Conservation (phyloP, 2,113 vertebrate species). For the Strix aluco region DNA sequence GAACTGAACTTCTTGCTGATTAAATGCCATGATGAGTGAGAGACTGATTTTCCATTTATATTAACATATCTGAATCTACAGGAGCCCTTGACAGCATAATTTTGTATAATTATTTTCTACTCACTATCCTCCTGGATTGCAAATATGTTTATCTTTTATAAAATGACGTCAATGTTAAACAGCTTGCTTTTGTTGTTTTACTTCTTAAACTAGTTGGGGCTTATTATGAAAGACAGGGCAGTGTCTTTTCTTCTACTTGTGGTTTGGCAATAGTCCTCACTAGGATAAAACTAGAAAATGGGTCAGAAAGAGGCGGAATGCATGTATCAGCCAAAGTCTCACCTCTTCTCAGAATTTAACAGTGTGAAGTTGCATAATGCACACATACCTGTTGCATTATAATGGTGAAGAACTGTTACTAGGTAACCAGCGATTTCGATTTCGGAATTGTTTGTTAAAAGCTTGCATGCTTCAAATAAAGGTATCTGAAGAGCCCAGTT, state of each 20-base stretch:
- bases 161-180: conserved; percentile 1
- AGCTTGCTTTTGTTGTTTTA: conserved; percentile 22
- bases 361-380: conserved; percentile 18
- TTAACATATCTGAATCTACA: background rate
- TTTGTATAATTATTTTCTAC: conserved; percentile 32
- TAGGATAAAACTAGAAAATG: conserved; percentile 45
- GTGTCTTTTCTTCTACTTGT: conserved; percentile 4
- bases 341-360: conserved; percentile 53
- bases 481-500: background rate
- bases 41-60: background rate
- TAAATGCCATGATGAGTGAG: background rate
- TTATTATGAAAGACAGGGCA: conserved; percentile 4
- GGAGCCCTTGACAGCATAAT: background rate
- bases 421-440: background rate
- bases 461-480: conserved; percentile 3
- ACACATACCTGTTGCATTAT: conserved; percentile 33
- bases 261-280: conserved; percentile 13
- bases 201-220: conserved; percentile 29
- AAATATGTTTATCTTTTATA: conserved; percentile 37
- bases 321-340: conserved; percentile 39
- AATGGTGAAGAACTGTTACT: conserved; percentile 21
- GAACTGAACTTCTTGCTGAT: background rate
- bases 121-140: background rate
- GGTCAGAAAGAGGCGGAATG: conserved; percentile 19
- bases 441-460: conserved; percentile 32